These are phyloP conservation scores for Todiramphus chloris DNA, from an alignment of 2,113 vertebrate species.

Conservation along the genomic window DNA sequence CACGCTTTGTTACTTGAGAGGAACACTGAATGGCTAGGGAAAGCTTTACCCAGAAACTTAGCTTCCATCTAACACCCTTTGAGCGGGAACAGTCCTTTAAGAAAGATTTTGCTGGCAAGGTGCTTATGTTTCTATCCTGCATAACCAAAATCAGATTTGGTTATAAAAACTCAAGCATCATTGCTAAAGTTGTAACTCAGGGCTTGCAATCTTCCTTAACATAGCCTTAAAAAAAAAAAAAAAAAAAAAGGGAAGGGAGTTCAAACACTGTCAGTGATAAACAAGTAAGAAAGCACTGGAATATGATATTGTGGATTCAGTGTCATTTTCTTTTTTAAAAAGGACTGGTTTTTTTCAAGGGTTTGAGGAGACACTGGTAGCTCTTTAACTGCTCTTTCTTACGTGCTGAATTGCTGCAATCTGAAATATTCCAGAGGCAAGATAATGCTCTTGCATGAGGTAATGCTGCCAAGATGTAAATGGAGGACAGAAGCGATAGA, in stretches of 20 bases:
- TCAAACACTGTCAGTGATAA: background rate
- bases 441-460: background rate
- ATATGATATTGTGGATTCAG: background rate
- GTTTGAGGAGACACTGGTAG: background rate
- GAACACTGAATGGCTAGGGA: background rate
- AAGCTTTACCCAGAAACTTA: background rate
- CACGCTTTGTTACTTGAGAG: background rate
- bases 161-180: background rate
- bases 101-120: background rate
- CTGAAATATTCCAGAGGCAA: constrained; percentile 16
- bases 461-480: background rate
- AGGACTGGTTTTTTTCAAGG: background rate
- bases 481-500: background rate
- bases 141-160: background rate
- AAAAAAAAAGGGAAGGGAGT: fast-evolving
- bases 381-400: background rate
- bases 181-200: background rate
- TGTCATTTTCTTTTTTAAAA: background rate
- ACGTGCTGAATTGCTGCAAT: background rate
- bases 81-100: background rate
- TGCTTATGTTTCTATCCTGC: background rate
- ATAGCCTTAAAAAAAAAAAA: background rate
- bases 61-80: background rate
- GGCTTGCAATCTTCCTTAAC: background rate
- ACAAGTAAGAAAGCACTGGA: background rate